Conservation (phyloP, 2,113 vertebrate species). For the Archilochus colubris region DNA sequence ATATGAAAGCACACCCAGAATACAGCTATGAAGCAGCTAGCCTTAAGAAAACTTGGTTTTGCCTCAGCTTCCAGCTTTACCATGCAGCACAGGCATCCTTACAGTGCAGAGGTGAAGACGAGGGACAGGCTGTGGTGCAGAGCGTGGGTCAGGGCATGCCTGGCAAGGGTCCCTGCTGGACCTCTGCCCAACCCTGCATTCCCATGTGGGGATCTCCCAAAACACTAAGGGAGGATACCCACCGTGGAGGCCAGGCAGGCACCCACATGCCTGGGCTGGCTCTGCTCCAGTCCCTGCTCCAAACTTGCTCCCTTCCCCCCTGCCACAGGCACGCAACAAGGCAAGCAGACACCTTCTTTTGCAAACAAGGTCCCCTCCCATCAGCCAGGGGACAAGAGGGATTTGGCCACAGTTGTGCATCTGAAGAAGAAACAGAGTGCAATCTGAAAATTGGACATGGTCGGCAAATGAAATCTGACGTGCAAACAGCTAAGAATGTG, state of each 20-base stretch:
- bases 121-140: accelerated
- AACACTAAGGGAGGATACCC: not conserved
- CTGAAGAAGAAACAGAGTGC: not conserved
- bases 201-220: accelerated
- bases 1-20: accelerated
- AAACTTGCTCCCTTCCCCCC: accelerated
- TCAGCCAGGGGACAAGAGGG: not conserved
- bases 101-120: accelerated
- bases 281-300: not conserved
- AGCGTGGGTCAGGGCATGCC: accelerated
- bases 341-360: not conserved
- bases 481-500: conserved; percentile 19
- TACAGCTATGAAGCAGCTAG: accelerated
- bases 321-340: not conserved
- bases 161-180: not conserved
- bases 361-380: not conserved
- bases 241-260: accelerated
- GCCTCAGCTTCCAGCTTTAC: not conserved
- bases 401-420: not conserved
- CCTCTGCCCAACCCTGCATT: accelerated
- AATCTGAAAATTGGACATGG: conserved; percentile 14
- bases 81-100: accelerated
- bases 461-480: not conserved
- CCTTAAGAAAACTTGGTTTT: not conserved
- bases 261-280: accelerated